A percentile compares a stretch with the other conserved stretches of the same genome.
These are phyloP conservation scores for Adela reaumurella DNA, from an alignment of 2,888 invertebrate species.

Conservation along the genomic window DNA sequence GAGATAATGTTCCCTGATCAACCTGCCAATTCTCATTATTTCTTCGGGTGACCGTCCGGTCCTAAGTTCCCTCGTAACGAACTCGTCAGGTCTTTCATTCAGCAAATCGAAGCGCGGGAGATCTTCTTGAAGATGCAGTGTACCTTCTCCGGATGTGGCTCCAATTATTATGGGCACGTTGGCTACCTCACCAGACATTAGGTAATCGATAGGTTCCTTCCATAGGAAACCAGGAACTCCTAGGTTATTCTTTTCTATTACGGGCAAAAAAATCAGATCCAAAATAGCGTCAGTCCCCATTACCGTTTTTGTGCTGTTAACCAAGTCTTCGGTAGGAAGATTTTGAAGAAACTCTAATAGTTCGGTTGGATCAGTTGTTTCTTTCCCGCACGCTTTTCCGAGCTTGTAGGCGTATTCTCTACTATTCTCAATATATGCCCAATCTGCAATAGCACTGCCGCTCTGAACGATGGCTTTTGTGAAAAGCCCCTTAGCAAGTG, in stretches of 20 bases:
- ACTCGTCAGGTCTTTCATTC: constrained; percentile 15
- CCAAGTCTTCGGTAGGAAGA: constrained; percentile 20
- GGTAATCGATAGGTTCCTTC: constrained; percentile 20
- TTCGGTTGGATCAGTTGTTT: constrained; percentile 20
- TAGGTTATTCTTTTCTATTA: constrained; percentile 23
- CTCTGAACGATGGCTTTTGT: constrained; percentile 29
- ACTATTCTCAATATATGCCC: constrained; percentile 19
- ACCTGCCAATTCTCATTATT: constrained; percentile 5
- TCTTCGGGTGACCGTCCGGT: constrained; percentile 9
- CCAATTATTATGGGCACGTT: constrained; percentile 26
- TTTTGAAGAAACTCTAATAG: constrained; percentile 25
- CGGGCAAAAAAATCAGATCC: constrained; percentile 22
- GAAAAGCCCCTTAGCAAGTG: constrained; percentile 38
- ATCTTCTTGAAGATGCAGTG: constrained; percentile 12
- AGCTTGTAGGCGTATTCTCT: constrained; percentile 21
- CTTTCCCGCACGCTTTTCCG: constrained; percentile 22
- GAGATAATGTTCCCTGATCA: constrained; percentile 11
- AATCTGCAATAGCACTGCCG: constrained; percentile 24
- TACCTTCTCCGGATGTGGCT: constrained; percentile 20
- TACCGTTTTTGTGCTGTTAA: constrained; percentile 10
- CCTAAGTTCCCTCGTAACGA: constrained; percentile 12
- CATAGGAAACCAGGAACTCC: constrained; percentile 23
- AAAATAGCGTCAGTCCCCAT: background rate
- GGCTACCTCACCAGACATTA: constrained; percentile 20
- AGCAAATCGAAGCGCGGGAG: constrained; percentile 14